Evolutionary conservation across 2,113 vertebrate genomes (phyloP).

Genomic region (Ptychochromis oligacanthus): DNA sequence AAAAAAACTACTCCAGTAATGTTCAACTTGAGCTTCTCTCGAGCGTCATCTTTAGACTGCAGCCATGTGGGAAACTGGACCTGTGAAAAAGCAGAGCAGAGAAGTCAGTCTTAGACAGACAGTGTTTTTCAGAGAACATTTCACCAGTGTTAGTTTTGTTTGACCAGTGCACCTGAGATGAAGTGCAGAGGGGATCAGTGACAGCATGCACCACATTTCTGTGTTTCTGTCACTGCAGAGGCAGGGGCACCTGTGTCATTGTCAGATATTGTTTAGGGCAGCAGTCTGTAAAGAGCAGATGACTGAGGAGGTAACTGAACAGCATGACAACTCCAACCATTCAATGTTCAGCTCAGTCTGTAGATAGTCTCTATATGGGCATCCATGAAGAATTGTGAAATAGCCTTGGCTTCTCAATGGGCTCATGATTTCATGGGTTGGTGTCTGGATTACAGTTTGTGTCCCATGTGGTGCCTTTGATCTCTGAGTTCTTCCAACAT

Average conservation of each 20-base stretch:
- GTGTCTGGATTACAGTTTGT: not conserved
- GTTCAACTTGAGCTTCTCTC: not conserved
- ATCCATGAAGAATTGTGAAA: not conserved
- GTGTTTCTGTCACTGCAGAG: constrained; percentile 22
- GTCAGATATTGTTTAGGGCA: constrained; percentile 59
- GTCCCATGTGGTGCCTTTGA: not conserved
- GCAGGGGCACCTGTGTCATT: constrained; percentile 52
- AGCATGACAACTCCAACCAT: constrained; percentile 16
- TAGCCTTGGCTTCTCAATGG: not conserved
- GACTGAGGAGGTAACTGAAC: constrained; percentile 52
- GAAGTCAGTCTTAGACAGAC: not conserved
- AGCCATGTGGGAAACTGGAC: not conserved
- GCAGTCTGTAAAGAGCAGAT: constrained; percentile 68
- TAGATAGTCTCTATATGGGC: not conserved
- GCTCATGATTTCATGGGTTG: not conserved
- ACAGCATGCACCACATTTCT: not conserved
- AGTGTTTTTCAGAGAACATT: not conserved
- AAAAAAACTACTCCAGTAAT: not conserved
- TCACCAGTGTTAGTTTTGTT: not conserved
- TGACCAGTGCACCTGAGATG: constrained; percentile 2
- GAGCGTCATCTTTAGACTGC: not conserved
- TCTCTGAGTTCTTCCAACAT: not conserved
- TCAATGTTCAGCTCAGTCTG: constrained; percentile 4
- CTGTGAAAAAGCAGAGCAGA: not conserved
- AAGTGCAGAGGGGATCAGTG: constrained; percentile 21